Evolutionary conservation across 1,140 invertebrate species (phyloP).

Genomic region (Anoplolepis gracilipes): DNA sequence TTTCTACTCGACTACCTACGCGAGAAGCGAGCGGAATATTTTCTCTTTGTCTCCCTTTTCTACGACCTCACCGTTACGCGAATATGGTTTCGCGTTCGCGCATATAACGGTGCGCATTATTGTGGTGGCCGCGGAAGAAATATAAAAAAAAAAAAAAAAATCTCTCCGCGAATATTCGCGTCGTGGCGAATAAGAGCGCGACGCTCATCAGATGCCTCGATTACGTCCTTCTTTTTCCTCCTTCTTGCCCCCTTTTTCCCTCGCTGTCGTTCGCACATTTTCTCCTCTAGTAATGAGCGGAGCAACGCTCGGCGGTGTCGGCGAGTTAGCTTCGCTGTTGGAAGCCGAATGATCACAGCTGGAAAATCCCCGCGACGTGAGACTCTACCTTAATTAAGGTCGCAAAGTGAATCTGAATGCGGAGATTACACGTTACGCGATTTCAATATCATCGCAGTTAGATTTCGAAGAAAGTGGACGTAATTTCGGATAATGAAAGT

Average conservation of each 20-base stretch:
- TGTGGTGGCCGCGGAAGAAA: slow-evolving; percentile 3
- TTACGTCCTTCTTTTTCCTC: not conserved
- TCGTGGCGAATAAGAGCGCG: not conserved
- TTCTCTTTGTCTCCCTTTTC: slow-evolving; percentile 48
- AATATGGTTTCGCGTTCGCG: slow-evolving; percentile 60
- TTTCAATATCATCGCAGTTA: no score
- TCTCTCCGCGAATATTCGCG: not conserved
- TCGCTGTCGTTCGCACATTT: slow-evolving; percentile 5
- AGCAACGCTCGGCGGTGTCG: not conserved
- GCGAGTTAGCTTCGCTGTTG: slow-evolving; percentile 36
- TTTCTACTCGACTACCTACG: not conserved
- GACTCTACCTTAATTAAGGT: not conserved
- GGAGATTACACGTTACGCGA: no score
- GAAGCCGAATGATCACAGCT: slow-evolving; percentile 18
- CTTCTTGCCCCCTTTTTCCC: slow-evolving; percentile 9
- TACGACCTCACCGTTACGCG: slow-evolving; percentile 66
- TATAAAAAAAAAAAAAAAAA: not conserved
- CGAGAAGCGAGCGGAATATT: slow-evolving; percentile 15
- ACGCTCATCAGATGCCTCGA: not conserved
- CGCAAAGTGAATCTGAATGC: slow-evolving; percentile 22
- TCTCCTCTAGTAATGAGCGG: not conserved
- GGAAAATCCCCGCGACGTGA: slow-evolving; percentile 4
- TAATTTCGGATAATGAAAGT: not conserved
- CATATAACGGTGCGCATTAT: slow-evolving; percentile 68
- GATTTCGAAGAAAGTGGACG: not conserved